phyloP scores from a whole-genome alignment of 2,888 invertebrate species.

The Neoitamus cyanurus region DNA sequence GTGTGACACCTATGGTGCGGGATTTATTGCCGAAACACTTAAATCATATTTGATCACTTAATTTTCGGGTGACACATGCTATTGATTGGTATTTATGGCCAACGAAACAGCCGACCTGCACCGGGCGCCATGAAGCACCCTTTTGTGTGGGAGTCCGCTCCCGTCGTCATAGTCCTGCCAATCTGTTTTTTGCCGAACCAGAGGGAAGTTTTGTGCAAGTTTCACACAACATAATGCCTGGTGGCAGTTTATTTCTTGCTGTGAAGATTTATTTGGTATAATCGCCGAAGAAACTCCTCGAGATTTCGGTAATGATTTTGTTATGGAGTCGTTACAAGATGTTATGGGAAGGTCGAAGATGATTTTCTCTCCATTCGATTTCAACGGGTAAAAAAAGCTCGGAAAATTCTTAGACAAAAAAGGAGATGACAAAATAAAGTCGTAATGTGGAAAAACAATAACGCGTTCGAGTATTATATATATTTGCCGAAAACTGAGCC shows the following conservation, averaged over 20 bases:
- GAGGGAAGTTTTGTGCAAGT: background rate
- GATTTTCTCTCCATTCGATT: background rate
- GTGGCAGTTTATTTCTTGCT: background rate
- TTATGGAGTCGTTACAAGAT: slow-evolving; percentile 3
- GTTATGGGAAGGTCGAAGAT: background rate
- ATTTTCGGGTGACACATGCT: slow-evolving; percentile 54
- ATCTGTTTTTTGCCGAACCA: slow-evolving; percentile 16
- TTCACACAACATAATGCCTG: background rate
- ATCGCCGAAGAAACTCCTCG: background rate
- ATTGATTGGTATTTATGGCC: slow-evolving; percentile 53
- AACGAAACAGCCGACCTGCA: slow-evolving; percentile 2
- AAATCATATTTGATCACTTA: slow-evolving; percentile 57
- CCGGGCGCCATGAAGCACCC: background rate
- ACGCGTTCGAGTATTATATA: background rate
- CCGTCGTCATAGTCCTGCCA: background rate
- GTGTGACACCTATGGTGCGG: slow-evolving; percentile 46
- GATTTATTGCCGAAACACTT: slow-evolving; percentile 56
- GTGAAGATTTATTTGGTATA: slow-evolving; percentile 9
- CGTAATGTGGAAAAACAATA: background rate
- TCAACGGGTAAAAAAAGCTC: background rate
- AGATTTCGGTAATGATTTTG: background rate
- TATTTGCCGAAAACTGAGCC: too few species aligned
- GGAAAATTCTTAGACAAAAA: too few species aligned
- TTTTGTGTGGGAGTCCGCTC: background rate
- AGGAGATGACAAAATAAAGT: background rate